A percentile compares a stretch with the other conserved stretches of the same genome.
phyloP scores from a whole-genome alignment of 2,888 invertebrate genomes.

The Blastobasis adustella region DNA sequence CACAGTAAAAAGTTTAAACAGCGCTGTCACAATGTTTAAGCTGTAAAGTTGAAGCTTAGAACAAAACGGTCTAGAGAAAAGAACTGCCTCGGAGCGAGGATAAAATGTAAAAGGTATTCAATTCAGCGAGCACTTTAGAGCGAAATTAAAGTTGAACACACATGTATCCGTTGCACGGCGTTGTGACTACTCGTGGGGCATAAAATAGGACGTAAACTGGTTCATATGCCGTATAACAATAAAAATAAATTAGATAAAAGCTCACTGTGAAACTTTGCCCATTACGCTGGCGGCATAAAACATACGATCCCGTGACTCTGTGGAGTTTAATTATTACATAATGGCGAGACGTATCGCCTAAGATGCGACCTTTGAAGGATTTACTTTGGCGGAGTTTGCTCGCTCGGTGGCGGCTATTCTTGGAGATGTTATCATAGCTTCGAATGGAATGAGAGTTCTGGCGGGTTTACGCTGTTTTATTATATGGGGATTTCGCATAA shows the following conservation, averaged over 20 bases:
- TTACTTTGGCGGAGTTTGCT: too few species aligned
- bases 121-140: background rate
- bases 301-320: conserved; percentile 54
- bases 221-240: conserved; percentile 50
- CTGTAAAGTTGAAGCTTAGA: too few species aligned
- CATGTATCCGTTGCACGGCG: conserved; percentile 7
- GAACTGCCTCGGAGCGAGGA: too few species aligned
- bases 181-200: conserved; percentile 48
- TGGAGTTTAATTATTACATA: conserved; percentile 64
- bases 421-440: too few species aligned
- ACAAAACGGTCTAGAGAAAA: too few species aligned
- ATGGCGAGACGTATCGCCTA: conserved; percentile 16
- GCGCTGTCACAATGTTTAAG: too few species aligned
- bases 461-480: too few species aligned
- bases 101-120: background rate
- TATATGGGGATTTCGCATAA: too few species aligned
- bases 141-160: conserved; percentile 1
- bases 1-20: too few species aligned
- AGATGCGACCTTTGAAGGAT: background rate
- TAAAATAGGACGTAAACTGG: conserved; percentile 59
- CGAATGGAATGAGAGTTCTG: too few species aligned
- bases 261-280: conserved; percentile 66
- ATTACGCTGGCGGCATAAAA: conserved; percentile 55
- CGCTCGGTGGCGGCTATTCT: too few species aligned
- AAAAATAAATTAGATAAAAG: conserved; percentile 72